Evolutionary conservation across 2,888 invertebrate genomes (phyloP).

Genomic region (Apotomis turbidana): DNA sequence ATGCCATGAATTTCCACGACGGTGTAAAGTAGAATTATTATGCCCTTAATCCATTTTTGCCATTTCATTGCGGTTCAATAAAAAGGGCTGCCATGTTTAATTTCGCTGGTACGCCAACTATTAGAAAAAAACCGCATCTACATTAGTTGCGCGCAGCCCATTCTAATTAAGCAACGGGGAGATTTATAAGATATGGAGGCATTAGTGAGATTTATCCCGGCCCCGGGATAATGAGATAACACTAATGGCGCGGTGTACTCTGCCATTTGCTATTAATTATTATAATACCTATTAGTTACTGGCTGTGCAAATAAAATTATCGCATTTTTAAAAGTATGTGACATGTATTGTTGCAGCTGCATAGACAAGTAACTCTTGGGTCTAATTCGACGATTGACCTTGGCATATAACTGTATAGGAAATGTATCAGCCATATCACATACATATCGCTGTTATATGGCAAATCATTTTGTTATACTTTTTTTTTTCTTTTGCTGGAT

Average conservation of each 20-base stretch:
- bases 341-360: neutral
- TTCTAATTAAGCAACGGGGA: conserved; percentile 79
- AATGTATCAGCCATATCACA: no score
- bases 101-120: neutral
- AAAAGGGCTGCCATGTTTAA: conserved; percentile 14
- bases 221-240: conserved; percentile 77
- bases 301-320: conserved; percentile 21
- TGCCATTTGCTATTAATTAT: conserved; percentile 40
- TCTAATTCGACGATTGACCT: no score
- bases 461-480: no score
- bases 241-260: conserved; percentile 66
- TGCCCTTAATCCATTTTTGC: neutral
- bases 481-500: no score
- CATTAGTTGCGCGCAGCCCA: conserved; percentile 46
- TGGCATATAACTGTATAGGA: no score
- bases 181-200: conserved; percentile 81
- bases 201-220: conserved; percentile 80
- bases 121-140: conserved; percentile 35
- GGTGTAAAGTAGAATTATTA: no score
- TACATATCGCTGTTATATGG: no score
- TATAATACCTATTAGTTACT: conserved; percentile 36
- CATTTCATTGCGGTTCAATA: neutral
- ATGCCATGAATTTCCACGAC: no score
- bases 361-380: no score
- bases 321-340: neutral